Evolutionary conservation across 2,113 vertebrate species (phyloP), one percentile per base, ranked within the genome.

Genomic region (Heliornis fulica): DNA sequence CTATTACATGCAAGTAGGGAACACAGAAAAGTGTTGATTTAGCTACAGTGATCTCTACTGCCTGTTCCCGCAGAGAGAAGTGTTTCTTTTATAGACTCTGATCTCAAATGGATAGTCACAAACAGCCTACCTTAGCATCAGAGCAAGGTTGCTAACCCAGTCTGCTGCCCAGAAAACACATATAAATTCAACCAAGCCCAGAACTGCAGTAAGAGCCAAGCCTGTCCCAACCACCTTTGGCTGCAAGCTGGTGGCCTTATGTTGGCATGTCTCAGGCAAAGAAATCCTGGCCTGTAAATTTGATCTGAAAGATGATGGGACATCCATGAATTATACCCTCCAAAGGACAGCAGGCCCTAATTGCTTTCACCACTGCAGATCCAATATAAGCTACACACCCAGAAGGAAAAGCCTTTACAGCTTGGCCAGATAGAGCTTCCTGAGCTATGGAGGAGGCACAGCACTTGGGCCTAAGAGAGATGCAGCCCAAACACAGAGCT

Each of bases 21-120:
- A n/a, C n/a, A n/a, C n/a, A n/a, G n/a, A n/a, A n/a, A n/a, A 92
- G 50, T 15, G 84, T 72, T 90, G 75, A 88, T 93, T 93, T 94
- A 87, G 84, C 68, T 88, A 10, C 91, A 90, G 51, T 15, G 87
- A 87, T 85, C 75, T 91, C 92, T 80, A 63, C 38, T 83, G 75
- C 41, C 50, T 69, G 29, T 80, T 96, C 75, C 90, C 82, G 93
- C 74, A 31, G 76, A 76, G 46, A 71, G 40, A 84, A 68, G 61
- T 88, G 56, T 88, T 94, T 86, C 34, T 85, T 87, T 91, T 59
- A 77, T n/a, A 63, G 68, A 38, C 53, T 68, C 53, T 76, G 22
- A 66, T 94, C 84, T 76, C 66, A 70, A 53, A 85, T 15, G 23
- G 61, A 76, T 46, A 57, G 75, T 34, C 76, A 76, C 23, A 79